Percentiles rank a stretch among this genome's conserved stretches.
phyloP scores from a whole-genome alignment of 2,888 invertebrate genomes.

The Leucoma salicis region DNA sequence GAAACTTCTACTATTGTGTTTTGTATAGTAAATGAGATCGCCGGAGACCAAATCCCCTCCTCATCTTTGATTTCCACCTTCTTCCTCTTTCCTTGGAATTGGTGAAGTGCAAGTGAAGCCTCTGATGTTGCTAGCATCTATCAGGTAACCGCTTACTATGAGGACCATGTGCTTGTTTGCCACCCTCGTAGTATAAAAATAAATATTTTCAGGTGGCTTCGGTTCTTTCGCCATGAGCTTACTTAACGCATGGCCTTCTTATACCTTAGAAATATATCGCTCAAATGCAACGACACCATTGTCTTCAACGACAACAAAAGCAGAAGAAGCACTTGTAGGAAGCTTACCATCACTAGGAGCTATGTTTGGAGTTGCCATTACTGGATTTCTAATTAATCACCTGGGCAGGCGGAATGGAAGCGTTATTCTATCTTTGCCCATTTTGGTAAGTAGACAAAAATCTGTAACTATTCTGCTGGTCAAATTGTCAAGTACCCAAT shows the following conservation, averaged over 20 bases:
- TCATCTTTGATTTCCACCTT: too few species aligned
- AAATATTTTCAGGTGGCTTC: conserved; percentile 8
- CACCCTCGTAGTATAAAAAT: too few species aligned
- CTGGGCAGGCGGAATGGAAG: conserved; percentile 49
- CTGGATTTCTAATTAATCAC: conserved; percentile 42
- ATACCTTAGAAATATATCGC: conserved; percentile 47
- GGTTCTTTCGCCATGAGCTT: conserved; percentile 38
- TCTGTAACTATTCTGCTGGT: too few species aligned
- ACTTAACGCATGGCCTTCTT: conserved; percentile 60
- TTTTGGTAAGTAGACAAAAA: conserved; percentile 56
- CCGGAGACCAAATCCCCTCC: too few species aligned
- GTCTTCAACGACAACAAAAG: conserved; percentile 44
- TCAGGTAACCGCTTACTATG: too few species aligned
- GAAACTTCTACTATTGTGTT: too few species aligned
- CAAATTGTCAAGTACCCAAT: too few species aligned
- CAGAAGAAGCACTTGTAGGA: conserved; percentile 50
- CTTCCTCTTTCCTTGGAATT: too few species aligned
- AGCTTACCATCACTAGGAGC: conserved; percentile 57
- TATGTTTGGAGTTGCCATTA: conserved; percentile 43
- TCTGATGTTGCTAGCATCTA: too few species aligned
- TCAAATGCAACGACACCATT: conserved; percentile 49
- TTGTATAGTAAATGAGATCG: too few species aligned
- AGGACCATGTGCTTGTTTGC: too few species aligned
- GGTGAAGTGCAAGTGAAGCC: too few species aligned
- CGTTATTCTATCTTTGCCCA: conserved; percentile 70